Evolutionary conservation across 1,140 invertebrate species (phyloP).

Genomic region (Acromyrmex echinatior): DNA sequence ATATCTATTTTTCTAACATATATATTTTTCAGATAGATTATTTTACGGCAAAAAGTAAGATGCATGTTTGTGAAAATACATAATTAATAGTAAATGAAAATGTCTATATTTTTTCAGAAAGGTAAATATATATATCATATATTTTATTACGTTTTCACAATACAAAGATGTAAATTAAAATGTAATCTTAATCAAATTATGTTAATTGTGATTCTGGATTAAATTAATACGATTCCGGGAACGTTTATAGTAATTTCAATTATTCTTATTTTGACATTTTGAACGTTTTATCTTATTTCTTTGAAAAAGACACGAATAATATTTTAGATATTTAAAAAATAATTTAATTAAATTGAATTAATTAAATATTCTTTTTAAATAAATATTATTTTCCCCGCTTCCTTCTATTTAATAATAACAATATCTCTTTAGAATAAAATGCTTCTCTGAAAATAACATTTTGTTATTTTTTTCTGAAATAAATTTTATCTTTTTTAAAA

Average conservation of each 20-base stretch:
- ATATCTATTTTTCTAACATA: too few relatives aligned
- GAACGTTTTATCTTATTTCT: neutral
- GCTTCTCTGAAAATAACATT: conserved; percentile 10
- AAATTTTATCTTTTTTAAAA: neutral
- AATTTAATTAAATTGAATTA: conserved; percentile 2
- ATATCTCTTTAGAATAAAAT: neutral
- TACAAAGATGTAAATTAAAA: neutral
- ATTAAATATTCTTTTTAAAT: neutral
- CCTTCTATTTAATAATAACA: neutral
- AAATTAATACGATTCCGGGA: neutral
- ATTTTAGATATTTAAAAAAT: neutral
- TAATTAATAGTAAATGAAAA: too few relatives aligned
- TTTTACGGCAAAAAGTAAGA: neutral
- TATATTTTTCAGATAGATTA: neutral
- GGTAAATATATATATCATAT: neutral
- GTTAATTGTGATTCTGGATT: neutral
- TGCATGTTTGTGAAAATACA: neutral
- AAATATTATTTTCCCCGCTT: neutral
- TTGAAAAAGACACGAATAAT: neutral
- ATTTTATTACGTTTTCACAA: neutral
- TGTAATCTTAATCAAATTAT: neutral
- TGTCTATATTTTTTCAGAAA: neutral
- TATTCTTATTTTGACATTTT: neutral
- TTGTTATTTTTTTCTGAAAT: neutral
- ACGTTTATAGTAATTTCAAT: neutral